Base-by-base conservation (phyloP, 2,888 invertebrate species). In the Nemurella pictetii region DNA sequence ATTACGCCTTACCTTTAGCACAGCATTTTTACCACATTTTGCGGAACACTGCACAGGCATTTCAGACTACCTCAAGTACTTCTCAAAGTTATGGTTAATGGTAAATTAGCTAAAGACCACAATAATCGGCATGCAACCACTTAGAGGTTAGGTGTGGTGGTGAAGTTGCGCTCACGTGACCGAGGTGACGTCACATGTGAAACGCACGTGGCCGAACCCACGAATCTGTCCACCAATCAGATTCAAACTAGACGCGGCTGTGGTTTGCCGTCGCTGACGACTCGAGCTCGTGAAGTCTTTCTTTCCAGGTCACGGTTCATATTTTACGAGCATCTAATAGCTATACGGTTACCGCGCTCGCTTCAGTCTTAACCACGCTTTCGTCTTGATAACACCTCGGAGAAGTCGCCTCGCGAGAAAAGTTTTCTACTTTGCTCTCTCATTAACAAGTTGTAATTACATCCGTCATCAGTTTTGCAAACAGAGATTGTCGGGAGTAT, bases 1-100 rank as follows among this genome's bases (percentile, higher is more conserved):
- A 75, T 27, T 0, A 15, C 26, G 26, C 2, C 28, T 12, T 90
- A 96, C 96, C 93, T 96, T 96, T 72, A 96, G 90, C 73, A 94
- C 92, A 15, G 96, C 96, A 88, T 93, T 94, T 88, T 93, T 94
- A 0, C 95, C 96, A 91, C 96, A 96, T 77, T 93, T 93, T 73
- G 94, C 92, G 87, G 94, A 93, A 89, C 96, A 96, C 26, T 89
- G 88, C 20, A 94, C 89, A 73, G 95, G 94, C 96, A 96, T 96
- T 89, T 88, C 91, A 85, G 55, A 55, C n/a, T 15, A n/a, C 25
- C 9, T 78, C 20, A 29, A 7, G 12, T 55, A 32, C 32, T 9
- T 55, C 2, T 55, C 20, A 55, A 12, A 2, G 20, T 1, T 15
- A 55, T 55, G 55, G 55, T 20, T 55, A 29, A 0, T n/a, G 9